Percentiles rank a stretch among this genome's conserved stretches.
phyloP scores from a whole-genome alignment of 2,888 invertebrate genomes.

The Blastobasis lacticolella region DNA sequence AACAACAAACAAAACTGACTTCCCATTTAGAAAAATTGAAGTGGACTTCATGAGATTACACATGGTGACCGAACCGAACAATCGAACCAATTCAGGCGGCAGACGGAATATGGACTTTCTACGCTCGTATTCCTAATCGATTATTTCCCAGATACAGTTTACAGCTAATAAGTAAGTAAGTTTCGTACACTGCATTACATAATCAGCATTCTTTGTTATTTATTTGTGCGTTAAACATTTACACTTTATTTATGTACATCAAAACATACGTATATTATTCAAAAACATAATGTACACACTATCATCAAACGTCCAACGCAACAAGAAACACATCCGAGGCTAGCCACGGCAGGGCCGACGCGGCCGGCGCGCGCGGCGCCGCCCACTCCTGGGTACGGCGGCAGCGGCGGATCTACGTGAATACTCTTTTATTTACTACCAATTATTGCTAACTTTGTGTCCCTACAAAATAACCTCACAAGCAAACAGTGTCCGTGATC shows the following conservation, averaged over 20 bases:
- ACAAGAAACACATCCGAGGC: constrained; percentile 46
- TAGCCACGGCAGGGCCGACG: constrained; percentile 59
- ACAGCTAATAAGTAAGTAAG: constrained; percentile 63
- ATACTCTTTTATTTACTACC: constrained; percentile 39
- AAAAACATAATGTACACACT: constrained; percentile 62
- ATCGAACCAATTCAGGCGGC: constrained; percentile 18
- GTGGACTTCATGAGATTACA: too few species aligned
- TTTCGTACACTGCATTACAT: constrained; percentile 54
- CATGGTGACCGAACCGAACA: too few species aligned
- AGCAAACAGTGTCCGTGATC: constrained; percentile 8
- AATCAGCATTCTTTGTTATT: constrained; percentile 50
- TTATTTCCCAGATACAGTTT: constrained; percentile 52
- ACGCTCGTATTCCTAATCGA: constrained; percentile 51
- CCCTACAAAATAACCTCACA: constrained; percentile 33
- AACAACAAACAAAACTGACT: too few species aligned
- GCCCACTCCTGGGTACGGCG: not conserved
- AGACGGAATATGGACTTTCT: constrained; percentile 44
- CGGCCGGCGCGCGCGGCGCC: constrained; percentile 74
- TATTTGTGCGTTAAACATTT: constrained; percentile 75
- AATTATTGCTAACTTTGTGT: constrained; percentile 54
- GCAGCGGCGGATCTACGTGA: constrained; percentile 28
- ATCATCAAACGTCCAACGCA: constrained; percentile 59
- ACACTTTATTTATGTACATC: constrained; percentile 73
- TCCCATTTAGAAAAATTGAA: too few species aligned
- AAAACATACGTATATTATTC: constrained; percentile 69